Percentiles rank a stretch among this genome's conserved stretches.
These are phyloP conservation scores for Holothuria scabra DNA, from an alignment of 53 echinoderm and acorn worm species.

Conservation along the genomic window DNA sequence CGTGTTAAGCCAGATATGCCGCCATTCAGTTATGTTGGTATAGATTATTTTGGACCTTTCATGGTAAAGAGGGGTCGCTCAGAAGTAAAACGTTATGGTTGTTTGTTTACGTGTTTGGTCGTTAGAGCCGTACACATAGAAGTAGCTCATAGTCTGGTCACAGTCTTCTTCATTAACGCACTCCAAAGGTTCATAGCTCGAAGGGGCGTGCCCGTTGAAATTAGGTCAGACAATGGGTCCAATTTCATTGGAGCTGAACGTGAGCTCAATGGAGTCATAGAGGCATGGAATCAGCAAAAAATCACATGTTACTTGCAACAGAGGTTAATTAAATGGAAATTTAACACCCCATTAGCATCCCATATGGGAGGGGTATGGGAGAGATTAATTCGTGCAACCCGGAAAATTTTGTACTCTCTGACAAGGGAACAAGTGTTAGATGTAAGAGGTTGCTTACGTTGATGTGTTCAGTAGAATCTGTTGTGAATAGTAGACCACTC, in stretches of 20 bases:
- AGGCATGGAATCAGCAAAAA: constrained; percentile 34
- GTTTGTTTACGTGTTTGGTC: constrained; percentile 58
- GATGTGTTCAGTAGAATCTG: constrained; percentile 61
- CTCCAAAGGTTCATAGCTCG: constrained; percentile 54
- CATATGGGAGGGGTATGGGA: constrained; percentile 71
- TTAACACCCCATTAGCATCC: constrained; percentile 58
- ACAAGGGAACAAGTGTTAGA: constrained; percentile 54
- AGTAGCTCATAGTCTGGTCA: constrained; percentile 38
- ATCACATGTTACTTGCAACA: constrained; percentile 30
- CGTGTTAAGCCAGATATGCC: constrained; percentile 50
- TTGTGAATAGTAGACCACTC: constrained; percentile 58
- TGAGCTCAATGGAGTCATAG: constrained; percentile 51
- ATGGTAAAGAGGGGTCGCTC: constrained; percentile 56
- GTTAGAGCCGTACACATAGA: constrained; percentile 69
- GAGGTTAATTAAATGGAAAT: constrained; percentile 54
- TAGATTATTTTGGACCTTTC: constrained; percentile 65
- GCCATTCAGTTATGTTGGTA: constrained; percentile 60
- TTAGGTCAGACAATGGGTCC: constrained; percentile 69
- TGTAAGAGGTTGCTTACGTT: constrained; percentile 55
- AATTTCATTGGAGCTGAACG: constrained; percentile 71
- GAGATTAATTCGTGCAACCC: constrained; percentile 57
- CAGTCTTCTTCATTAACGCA: constrained; percentile 56
- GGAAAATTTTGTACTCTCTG: constrained; percentile 43
- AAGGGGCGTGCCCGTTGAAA: constrained; percentile 44
- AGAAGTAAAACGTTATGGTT: constrained; percentile 59